phyloP scores from a whole-genome alignment of 2,797 vertebrate species.

The Diplodus puntazzo region DNA sequence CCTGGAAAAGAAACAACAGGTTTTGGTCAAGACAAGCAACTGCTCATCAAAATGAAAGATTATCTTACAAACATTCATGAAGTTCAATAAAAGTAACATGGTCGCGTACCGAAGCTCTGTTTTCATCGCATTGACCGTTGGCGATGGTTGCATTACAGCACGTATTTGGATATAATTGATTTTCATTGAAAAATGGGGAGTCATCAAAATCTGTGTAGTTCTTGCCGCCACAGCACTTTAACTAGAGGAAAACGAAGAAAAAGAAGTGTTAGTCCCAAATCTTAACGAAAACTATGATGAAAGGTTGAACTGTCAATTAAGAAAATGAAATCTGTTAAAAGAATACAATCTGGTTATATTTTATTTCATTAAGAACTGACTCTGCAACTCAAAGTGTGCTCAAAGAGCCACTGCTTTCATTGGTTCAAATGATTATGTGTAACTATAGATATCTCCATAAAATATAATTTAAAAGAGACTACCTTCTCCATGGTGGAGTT shows the following conservation, averaged over 20 bases:
- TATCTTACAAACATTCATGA: not conserved
- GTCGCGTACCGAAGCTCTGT: constrained; percentile 7
- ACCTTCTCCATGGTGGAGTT: constrained; percentile 83
- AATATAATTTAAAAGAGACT: constrained; percentile 2
- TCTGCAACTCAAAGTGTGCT: not conserved
- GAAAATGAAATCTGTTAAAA: not conserved
- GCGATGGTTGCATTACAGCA: constrained; percentile 58
- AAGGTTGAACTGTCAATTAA: too few species aligned
- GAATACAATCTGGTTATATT: not conserved
- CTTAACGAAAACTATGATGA: not conserved
- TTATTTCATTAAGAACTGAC: not conserved
- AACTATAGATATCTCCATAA: not conserved
- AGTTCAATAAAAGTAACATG: not conserved
- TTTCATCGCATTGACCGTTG: accelerated
- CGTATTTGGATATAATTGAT: constrained; percentile 37
- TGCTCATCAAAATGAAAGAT: not conserved
- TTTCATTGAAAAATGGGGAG: constrained; percentile 31
- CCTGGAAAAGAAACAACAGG: constrained; percentile 51
- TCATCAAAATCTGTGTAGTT: constrained; percentile 82
- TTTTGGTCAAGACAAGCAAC: not conserved
- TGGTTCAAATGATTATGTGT: not conserved
- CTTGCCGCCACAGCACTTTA: constrained; percentile 82
- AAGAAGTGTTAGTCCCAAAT: not conserved
- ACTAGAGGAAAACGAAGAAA: constrained; percentile 64
- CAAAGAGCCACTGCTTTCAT: not conserved